Evolutionary conservation across 2,888 invertebrate species (phyloP).

Genomic region (Pedicia rivosa): DNA sequence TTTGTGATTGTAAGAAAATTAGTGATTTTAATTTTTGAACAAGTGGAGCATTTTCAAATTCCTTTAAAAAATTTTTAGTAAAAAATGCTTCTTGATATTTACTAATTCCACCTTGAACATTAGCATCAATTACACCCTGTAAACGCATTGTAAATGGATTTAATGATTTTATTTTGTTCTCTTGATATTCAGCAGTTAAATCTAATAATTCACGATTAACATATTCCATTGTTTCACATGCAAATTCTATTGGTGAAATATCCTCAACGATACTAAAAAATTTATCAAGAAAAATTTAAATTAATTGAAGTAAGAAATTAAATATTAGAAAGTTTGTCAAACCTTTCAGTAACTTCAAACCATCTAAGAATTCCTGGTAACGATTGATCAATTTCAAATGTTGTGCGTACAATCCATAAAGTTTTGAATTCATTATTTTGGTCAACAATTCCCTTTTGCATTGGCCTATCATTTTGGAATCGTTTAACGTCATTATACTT

Average conservation of each 20-base stretch:
- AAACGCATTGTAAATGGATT: conserved; percentile 88
- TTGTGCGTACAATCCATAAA: conserved; percentile 87
- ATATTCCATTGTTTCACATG: conserved; percentile 86
- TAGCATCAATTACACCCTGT: conserved; percentile 87
- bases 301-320: conserved; percentile 69
- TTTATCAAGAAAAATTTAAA: conserved; percentile 31
- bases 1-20: conserved; percentile 62
- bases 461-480: conserved; percentile 79
- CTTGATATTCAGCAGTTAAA: conserved; percentile 62
- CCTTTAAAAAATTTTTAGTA: conserved; percentile 53
- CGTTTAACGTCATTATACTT: conserved; percentile 56
- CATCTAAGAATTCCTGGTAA: conserved; percentile 85
- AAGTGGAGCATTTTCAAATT: conserved; percentile 33
- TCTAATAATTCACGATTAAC: conserved; percentile 75
- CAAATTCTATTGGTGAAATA: conserved; percentile 44
- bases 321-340: conserved; percentile 33
- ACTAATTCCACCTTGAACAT: conserved; percentile 86
- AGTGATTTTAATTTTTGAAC: conserved; percentile 44
- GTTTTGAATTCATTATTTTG: conserved; percentile 94
- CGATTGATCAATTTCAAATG: conserved; percentile 62
- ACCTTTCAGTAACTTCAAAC: conserved; percentile 65
- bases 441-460: conserved; percentile 78
- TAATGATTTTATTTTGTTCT: conserved; percentile 66
- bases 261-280: conserved; percentile 23
- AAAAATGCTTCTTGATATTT: conserved; percentile 95